phyloP scores from a whole-genome alignment of 2,888 invertebrate species.

The Ptychoptera albimana region DNA sequence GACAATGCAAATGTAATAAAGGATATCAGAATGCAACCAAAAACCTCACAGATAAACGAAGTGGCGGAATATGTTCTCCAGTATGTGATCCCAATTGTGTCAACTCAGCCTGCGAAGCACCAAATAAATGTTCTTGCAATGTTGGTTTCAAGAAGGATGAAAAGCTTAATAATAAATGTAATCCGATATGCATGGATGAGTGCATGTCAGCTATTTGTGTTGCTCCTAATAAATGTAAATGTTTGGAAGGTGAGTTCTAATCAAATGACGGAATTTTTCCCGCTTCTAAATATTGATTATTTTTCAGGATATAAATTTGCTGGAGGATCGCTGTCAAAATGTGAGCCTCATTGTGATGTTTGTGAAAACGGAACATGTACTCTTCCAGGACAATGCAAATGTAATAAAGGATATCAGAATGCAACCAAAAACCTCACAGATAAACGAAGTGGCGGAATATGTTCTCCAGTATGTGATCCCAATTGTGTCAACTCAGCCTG shows the following conservation, averaged over 20 bases:
- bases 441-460: background rate
- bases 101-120: conserved; percentile 15
- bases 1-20: conserved; percentile 31
- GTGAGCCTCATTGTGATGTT: conserved; percentile 27
- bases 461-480: conserved; percentile 4
- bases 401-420: conserved; percentile 33
- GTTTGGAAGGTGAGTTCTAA: background rate
- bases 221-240: background rate
- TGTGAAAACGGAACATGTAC: conserved; percentile 39
- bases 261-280: too few relatives aligned
- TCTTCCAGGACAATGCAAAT: conserved; percentile 41
- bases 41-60: too few relatives aligned
- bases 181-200: background rate
- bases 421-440: too few relatives aligned
- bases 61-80: conserved; percentile 1
- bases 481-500: conserved; percentile 12
- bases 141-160: conserved; percentile 13
- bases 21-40: too few relatives aligned
- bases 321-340: conserved; percentile 10
- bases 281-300: too few relatives aligned
- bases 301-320: background rate
- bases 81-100: conserved; percentile 1
- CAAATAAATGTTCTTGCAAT: conserved; percentile 21
- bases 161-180: conserved; percentile 2
- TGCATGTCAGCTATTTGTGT: background rate